Base-by-base conservation (phyloP, 2,888 invertebrate genomes). In the Brachynemurus nebulosus region DNA sequence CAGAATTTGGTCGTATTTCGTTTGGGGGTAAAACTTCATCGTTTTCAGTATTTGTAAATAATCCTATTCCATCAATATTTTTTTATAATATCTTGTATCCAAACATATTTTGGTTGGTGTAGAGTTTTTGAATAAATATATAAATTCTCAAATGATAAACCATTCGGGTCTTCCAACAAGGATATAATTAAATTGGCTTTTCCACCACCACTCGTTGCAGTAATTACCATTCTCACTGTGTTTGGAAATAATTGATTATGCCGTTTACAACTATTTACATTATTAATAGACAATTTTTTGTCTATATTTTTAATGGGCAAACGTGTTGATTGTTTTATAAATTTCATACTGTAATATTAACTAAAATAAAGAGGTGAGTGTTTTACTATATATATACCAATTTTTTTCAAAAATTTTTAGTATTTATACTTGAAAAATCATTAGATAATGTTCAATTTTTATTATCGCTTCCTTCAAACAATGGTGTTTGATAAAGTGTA, bases 11-110 rank as follows among this genome's bases (percentile, higher is more conserved):
- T 7, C 14, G n/a, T 14, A 30, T 14, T 30, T 30, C 30, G 14
- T 30, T 14, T 14, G 30, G 30, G n/a, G 30, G 14, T 12, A 30
- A 12, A n/a, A 30, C 30, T 30, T 50, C 30, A 14, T 30, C 30
- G 14, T 30, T 30, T 12, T 30, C 30, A 30, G 30, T 12, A 30
- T 12, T 12, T 30, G 30, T 30, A 30, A 12, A 14, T 14, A 30
- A 30, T 12, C 14, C 14, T 12, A 30, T 14, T 12, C 30, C 30
- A n/a, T 30, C 30, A n/a, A 30, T 14, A 14, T 30, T 30, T 30
- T n/a, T 30, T 30, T 30, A 30, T 30, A 14, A 30, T 30, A 12
- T 30, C 30, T 30, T 30, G n/a, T 14, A 30, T 12, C 14, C n/a
- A 12, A 12, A 12, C 30, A 30, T 30, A 30, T 14, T 30, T 30